Base-by-base conservation (phyloP, 2,113 vertebrate species). In the Polypterus senegalus region DNA sequence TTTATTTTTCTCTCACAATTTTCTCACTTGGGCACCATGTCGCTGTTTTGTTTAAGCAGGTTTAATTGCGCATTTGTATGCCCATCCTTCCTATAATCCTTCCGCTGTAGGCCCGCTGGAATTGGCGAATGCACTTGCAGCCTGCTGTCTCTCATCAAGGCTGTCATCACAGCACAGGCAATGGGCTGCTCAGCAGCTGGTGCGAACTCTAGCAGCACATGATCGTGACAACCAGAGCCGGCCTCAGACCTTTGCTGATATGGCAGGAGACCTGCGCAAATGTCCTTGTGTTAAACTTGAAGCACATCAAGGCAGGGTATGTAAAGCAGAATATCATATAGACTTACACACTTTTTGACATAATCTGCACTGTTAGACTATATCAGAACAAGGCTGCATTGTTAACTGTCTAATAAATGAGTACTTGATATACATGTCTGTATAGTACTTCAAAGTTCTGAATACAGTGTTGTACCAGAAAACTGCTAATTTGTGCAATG, bases 101-200 rank as follows among this genome's bases (percentile, higher is more conserved):
- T 88, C 87, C 87, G 86, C 88, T 91, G 83, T 90, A 98, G 96
- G 96, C 77, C 93, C 94, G 71, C 87, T 98, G 89, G 96, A 98
- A 80, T 86, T 98, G 85, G 96, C 94, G 72, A 98, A 98, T 6
- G 93, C 96, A 53, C 86, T 98, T 77, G 94, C 94, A 58, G 96
- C 96, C 48, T 98, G 94, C 84, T 98, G 96, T 88, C 88, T 98
- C 54, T 98, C 96, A 3, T 93, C 93, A 3, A 81, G 94, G 69
- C 89, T 98, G 4, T 98, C 94, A 7, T 98, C 96, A 0, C 94
- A 97, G 74, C 96, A 98, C 67, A 90, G 96, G 5, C 96, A 98
- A 76, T 98, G 96, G 96, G 96, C 93, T 3, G 92, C 94, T 5
- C 96, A 98, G 80, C 96, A 98, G 73, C 86, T 98, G 8, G 93